These are phyloP conservation scores for Porites australiensis DNA, from an alignment of 64 coral and sea anemone genomes.

Conservation along the genomic window DNA sequence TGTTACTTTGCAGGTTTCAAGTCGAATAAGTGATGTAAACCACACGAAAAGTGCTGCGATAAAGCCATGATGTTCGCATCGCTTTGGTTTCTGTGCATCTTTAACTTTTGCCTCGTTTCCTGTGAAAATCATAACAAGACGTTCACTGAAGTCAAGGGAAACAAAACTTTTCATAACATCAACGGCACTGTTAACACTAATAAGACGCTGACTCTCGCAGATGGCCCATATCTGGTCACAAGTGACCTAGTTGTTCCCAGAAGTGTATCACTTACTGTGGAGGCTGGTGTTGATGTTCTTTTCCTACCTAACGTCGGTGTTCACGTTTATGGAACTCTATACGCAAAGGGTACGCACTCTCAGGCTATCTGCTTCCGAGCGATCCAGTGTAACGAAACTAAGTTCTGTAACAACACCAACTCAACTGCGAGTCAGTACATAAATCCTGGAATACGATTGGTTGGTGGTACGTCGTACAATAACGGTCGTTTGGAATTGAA, in stretches of 20 bases:
- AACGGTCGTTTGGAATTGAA: slow-evolving; percentile 69
- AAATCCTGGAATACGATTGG: slow-evolving; percentile 53
- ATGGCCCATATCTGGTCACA: slow-evolving; percentile 71
- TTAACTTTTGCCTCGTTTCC: neutral
- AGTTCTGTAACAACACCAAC: slow-evolving; percentile 16
- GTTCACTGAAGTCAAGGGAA: too few relatives aligned
- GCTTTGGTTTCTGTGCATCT: neutral
- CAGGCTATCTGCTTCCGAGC: slow-evolving; percentile 52
- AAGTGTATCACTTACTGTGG: slow-evolving; percentile 41
- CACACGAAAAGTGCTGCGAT: too few relatives aligned
- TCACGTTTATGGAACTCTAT: slow-evolving; percentile 47
- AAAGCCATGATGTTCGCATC: neutral
- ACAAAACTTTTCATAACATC: neutral
- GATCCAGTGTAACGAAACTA: slow-evolving; percentile 32
- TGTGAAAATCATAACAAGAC: neutral
- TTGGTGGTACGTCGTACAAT: slow-evolving; percentile 50
- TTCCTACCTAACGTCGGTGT: slow-evolving; percentile 51
- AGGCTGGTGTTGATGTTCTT: slow-evolving; percentile 52
- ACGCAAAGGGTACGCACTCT: slow-evolving; percentile 46
- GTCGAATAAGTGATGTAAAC: neutral
- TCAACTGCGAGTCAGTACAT: slow-evolving; percentile 14
- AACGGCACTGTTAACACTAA: slow-evolving; percentile 6
- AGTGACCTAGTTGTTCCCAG: slow-evolving; percentile 53
- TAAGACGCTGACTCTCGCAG: neutral
- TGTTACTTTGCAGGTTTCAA: slow-evolving; percentile 17